Evolutionary conservation across 2,113 vertebrate species (phyloP).

Genomic region (Lasiurus cinereus): DNA sequence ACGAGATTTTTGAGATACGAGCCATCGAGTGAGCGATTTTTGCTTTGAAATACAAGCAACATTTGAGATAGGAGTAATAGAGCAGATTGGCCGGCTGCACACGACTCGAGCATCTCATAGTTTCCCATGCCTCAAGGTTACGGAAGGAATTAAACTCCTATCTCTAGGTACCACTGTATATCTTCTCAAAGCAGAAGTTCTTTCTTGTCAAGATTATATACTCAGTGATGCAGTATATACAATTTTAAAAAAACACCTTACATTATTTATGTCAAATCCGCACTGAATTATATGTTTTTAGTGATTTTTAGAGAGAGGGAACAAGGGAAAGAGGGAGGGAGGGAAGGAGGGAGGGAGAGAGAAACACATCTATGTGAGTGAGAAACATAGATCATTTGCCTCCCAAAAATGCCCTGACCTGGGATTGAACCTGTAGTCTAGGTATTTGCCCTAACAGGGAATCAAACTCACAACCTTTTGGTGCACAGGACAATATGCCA

Average conservation of each 20-base stretch:
- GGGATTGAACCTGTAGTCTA: background rate
- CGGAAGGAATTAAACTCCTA: too few species aligned
- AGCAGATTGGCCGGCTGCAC: too few species aligned
- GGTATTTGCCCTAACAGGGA: background rate
- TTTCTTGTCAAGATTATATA: background rate
- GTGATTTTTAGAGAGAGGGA: background rate
- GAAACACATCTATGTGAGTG: background rate
- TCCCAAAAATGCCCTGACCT: background rate
- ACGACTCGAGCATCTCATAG: too few species aligned
- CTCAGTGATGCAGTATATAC: background rate
- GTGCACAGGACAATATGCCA: background rate
- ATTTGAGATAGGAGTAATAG: too few species aligned
- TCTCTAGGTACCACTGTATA: background rate
- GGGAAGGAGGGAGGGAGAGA: background rate
- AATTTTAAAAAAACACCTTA: background rate
- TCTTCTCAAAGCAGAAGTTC: background rate
- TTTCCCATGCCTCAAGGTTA: too few species aligned
- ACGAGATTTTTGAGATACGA: too few species aligned
- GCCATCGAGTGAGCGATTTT: too few species aligned
- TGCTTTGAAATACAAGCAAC: too few species aligned
- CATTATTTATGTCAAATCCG: background rate
- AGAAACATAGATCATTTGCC: background rate
- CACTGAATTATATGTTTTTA: background rate
- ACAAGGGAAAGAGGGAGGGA: too few species aligned
- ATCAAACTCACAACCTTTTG: background rate